Evolutionary conservation across 2,797 vertebrate species (phyloP).

Genomic region (Premnoplex brunnescens): DNA sequence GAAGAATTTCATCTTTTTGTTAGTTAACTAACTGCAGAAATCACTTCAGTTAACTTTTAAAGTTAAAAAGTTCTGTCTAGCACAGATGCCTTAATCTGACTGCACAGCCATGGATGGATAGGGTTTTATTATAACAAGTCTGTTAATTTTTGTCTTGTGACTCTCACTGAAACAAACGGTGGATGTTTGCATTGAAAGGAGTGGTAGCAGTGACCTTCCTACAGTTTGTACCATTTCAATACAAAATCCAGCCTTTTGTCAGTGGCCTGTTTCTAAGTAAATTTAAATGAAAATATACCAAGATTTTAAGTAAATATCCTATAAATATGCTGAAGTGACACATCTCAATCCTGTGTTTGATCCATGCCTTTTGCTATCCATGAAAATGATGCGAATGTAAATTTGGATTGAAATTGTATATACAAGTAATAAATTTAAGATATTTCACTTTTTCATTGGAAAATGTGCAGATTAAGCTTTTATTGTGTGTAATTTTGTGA

Average conservation of each 20-base stretch:
- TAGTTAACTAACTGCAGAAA: not conserved
- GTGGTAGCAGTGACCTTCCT: not conserved
- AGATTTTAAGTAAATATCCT: not conserved
- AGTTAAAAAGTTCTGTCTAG: not conserved
- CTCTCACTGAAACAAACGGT: not conserved
- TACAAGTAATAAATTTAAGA: constrained; percentile 61
- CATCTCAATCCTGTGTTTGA: constrained; percentile 58
- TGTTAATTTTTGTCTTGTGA: not conserved
- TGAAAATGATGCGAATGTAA: constrained; percentile 69
- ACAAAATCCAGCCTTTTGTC: constrained; percentile 14
- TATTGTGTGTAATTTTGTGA: constrained; percentile 76
- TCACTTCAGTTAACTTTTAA: not conserved
- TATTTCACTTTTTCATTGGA: constrained; percentile 70
- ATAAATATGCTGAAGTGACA: constrained; percentile 1
- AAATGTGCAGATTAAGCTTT: constrained; percentile 74
- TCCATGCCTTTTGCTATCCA: constrained; percentile 47
- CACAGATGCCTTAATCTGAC: constrained; percentile 58
- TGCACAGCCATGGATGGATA: fast-evolving
- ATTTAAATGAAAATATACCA: not conserved
- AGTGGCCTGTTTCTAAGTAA: constrained; percentile 22
- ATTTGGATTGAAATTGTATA: constrained; percentile 76
- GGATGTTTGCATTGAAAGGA: not conserved
- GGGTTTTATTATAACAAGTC: not conserved
- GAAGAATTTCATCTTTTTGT: not conserved
- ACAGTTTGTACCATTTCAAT: not conserved